phyloP scores from a whole-genome alignment of 2,113 vertebrate genomes.

The Coptodon bakossiorum region DNA sequence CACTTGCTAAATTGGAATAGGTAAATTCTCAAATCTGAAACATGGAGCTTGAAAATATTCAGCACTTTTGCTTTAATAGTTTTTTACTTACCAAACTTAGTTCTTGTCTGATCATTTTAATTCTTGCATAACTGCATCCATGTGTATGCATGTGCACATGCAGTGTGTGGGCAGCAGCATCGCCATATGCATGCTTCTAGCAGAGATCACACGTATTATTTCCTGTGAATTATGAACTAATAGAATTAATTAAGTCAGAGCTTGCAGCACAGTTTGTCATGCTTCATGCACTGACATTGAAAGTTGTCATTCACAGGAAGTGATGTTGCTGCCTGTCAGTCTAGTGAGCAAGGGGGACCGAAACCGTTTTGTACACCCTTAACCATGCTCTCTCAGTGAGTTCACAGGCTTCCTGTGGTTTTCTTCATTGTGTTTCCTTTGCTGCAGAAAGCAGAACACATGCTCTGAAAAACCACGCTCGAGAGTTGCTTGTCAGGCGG shows the following conservation, averaged over 20 bases:
- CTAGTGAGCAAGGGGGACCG: neutral
- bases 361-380: neutral
- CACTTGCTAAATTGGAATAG: neutral
- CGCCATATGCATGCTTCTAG: neutral
- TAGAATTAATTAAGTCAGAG: neutral
- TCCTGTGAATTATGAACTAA: neutral
- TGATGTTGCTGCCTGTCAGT: constrained; percentile 35
- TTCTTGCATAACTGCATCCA: neutral
- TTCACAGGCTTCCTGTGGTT: constrained; percentile 57
- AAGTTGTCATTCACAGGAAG: constrained; percentile 45
- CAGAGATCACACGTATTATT: neutral
- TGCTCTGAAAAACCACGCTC: neutral
- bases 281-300: neutral
- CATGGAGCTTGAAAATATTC: neutral
- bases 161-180: neutral
- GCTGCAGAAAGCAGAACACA: constrained; percentile 13
- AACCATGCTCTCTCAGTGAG: neutral
- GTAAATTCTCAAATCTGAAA: neutral
- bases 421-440: neutral
- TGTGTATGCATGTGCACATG: neutral
- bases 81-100: neutral
- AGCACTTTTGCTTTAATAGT: neutral
- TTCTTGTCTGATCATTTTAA: neutral
- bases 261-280: neutral
- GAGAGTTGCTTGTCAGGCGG: neutral